phyloP scores from a whole-genome alignment of 1,140 invertebrate genomes.

The Ceratina australensis region DNA sequence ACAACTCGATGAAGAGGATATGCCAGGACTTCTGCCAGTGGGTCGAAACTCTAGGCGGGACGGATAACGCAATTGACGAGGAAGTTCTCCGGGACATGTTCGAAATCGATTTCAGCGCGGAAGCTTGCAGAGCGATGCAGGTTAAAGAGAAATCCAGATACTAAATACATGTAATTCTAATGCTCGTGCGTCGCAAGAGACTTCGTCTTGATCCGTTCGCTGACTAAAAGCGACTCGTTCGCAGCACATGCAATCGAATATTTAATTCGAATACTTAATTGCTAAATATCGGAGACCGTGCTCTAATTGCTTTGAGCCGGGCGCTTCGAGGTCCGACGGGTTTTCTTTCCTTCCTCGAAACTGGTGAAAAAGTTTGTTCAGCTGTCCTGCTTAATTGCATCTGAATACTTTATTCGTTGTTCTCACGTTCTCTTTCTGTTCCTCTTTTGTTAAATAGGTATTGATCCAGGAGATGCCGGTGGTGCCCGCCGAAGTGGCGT shows the following conservation, averaged over 20 bases:
- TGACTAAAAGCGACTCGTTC: background rate
- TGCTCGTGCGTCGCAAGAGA: no score
- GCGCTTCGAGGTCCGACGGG: background rate
- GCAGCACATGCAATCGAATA: conserved; percentile 2
- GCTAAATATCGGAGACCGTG: background rate
- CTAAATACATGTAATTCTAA: no score
- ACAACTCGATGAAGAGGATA: conserved; percentile 69
- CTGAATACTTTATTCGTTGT: conserved; percentile 4
- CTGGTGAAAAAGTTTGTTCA: conserved; percentile 10
- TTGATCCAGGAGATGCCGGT: conserved; percentile 68
- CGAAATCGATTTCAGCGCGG: conserved; percentile 81
- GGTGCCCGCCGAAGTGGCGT: conserved; percentile 62
- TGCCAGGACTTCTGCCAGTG: conserved; percentile 82
- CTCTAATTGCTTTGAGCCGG: conserved; percentile 19
- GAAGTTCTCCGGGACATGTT: conserved; percentile 79
- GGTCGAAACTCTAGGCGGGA: conserved; percentile 79
- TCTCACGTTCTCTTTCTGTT: background rate
- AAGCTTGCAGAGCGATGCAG: conserved; percentile 78
- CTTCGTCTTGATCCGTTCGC: background rate
- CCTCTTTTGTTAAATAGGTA: conserved; percentile 53
- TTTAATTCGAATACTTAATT: conserved; percentile 3
- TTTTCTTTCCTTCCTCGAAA: background rate
- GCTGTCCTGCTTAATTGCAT: conserved; percentile 14
- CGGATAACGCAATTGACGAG: conserved; percentile 73
- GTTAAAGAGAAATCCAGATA: conserved; percentile 51